Evolutionary conservation across 92 coral and sea anemone species (phyloP), one percentile per base, ranked within the genome.

Genomic region (Meandrina meandrites): DNA sequence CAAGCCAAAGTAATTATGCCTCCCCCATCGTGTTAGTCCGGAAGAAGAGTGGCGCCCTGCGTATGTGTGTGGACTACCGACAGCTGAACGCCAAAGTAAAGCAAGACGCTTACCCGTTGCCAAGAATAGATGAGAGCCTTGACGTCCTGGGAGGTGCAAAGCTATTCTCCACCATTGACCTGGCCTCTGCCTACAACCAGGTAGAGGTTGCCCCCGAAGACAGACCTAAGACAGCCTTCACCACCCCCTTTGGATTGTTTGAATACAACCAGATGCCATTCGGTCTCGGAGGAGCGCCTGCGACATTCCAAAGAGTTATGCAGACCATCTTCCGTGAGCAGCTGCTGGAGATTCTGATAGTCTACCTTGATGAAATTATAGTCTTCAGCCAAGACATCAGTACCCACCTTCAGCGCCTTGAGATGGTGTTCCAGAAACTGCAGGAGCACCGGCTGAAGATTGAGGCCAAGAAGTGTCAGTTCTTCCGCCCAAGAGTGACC

Each of bases 1-100:
- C 78, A 15, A 88, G 84, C 71, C 75, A 88, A 19, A 91, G 91
- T 31, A 66, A 75, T 72, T 88, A 84, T 24, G 89, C 89, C 47
- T 88, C 94, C 12, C 93, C 93, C 0, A 88, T 91, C 15, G 94
- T 91, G 1, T 90, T 89, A 3, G 94, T 92, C 13, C 88, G 90
- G 30, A 92, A 92, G 88, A 89, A 89, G 72, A 68, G 67, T 83
- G 95, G 89, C 4, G 82, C 89, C 47, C 87, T 92, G 84, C 69
- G 91, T 24, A 74, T 86, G 87, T 89, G 95, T 13, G 91, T 92
- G 27, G 95, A 90, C 84, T 89, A 89, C 78, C 79, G 95, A 21
- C 72, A 30, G 75, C 85, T 90, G 4, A 92, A 89, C 67, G 19
- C 76, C 19, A 91, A 91, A 69, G 57, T 48, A n/a, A 74, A 75